A percentile compares a stretch with the other conserved stretches of the same genome.
phyloP scores from a whole-genome alignment of 2,888 invertebrate species.

The Pristionchus japonicus region DNA sequence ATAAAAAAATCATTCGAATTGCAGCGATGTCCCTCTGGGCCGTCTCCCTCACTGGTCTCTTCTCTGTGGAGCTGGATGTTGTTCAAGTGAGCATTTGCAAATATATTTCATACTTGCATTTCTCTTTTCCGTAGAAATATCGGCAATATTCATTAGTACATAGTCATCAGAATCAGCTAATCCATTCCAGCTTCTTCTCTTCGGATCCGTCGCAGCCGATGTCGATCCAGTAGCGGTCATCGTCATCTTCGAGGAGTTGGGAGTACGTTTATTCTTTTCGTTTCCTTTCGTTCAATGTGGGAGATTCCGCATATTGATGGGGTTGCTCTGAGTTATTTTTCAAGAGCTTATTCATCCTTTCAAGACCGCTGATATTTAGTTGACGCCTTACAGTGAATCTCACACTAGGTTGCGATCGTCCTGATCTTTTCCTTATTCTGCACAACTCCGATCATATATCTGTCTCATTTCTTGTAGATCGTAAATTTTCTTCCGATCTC shows the following conservation, averaged over 20 bases:
- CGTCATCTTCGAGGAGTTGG: conserved; percentile 74
- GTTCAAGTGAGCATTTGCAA: background rate
- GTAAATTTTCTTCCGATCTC: background rate
- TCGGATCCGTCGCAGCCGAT: conserved; percentile 73
- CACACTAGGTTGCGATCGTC: background rate
- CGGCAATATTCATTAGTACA: background rate
- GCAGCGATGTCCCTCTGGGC: conserved; percentile 70
- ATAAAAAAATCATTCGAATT: too few relatives aligned
- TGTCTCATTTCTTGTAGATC: background rate
- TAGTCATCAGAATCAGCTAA: background rate
- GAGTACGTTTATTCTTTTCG: conserved; percentile 53
- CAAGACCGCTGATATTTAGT: too few relatives aligned
- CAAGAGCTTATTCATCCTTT: too few relatives aligned
- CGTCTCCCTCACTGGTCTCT: conserved; percentile 69
- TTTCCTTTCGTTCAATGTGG: too few relatives aligned
- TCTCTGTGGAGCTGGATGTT: conserved; percentile 61
- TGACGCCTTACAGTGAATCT: too few relatives aligned
- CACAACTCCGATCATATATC: background rate
- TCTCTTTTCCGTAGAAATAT: background rate
- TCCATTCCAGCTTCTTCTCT: conserved; percentile 67
- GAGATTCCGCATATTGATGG: background rate
- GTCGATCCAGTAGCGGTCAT: conserved; percentile 75
- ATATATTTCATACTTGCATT: background rate
- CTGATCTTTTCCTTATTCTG: background rate
- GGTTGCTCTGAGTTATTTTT: background rate